These are phyloP conservation scores for Protomyctophum bolini DNA, from an alignment of 2,113 vertebrate species.

Conservation along the genomic window DNA sequence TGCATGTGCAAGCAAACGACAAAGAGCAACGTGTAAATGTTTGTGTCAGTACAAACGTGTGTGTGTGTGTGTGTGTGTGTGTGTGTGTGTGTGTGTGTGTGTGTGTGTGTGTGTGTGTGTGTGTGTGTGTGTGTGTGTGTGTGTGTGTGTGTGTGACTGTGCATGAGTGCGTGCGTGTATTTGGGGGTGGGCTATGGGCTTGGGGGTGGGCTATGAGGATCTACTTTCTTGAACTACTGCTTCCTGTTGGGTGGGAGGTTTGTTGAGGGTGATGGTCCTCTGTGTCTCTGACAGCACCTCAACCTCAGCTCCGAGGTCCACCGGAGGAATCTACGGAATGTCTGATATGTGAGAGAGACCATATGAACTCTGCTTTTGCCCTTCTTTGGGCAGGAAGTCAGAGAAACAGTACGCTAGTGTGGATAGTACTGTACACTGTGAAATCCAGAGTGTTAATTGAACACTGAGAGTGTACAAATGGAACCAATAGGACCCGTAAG, in stretches of 20 bases:
- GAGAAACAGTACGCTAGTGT: conserved; percentile 2
- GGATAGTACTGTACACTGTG: conserved; percentile 30
- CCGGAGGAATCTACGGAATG: conserved; percentile 73
- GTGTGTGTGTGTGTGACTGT: no score
- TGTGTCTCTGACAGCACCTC: conserved; percentile 42
- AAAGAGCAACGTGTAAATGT: no score
- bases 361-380: conserved; percentile 45
- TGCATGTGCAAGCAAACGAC: not conserved
- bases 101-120: no score
- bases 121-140: no score
- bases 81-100: conserved; percentile 7
- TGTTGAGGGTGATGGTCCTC: conserved; percentile 25
- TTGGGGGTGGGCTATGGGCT: no score
- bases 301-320: conserved; percentile 50
- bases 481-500: no score
- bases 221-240: not conserved
- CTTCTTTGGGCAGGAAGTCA: conserved; percentile 73
- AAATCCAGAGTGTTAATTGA: not conserved
- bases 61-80: not conserved
- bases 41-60: not conserved
- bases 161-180: no score
- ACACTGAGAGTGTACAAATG: no score
- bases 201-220: no score
- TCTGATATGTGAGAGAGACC: conserved; percentile 63
- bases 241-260: not conserved